Evolutionary conservation across 2,888 invertebrate genomes (phyloP).

Genomic region (Blera fallax): DNA sequence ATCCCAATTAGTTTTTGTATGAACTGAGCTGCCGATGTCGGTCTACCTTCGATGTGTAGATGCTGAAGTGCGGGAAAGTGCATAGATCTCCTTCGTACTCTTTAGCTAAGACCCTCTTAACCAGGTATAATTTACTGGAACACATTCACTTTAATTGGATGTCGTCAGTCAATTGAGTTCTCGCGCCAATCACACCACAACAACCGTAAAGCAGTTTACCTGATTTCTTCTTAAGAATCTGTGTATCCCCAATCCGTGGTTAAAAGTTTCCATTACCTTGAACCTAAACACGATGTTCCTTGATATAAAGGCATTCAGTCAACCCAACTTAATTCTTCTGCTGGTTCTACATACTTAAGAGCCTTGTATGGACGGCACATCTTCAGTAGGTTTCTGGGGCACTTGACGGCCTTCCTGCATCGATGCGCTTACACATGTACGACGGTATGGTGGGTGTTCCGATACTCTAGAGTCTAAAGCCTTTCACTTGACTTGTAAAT

Average conservation of each 20-base stretch:
- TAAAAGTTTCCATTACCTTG: not conserved
- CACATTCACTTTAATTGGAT: too few species aligned
- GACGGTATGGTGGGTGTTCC: conserved; percentile 22
- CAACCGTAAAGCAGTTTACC: not conserved
- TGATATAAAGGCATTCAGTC: not conserved
- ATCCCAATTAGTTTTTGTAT: too few species aligned
- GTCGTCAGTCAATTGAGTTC: not conserved
- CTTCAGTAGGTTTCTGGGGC: conserved; percentile 42
- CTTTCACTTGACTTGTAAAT: conserved; percentile 38
- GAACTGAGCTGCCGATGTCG: too few species aligned
- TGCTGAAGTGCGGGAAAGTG: too few species aligned
- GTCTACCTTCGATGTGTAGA: too few species aligned
- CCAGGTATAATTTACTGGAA: too few species aligned
- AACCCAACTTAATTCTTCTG: not conserved
- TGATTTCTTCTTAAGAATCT: not conserved
- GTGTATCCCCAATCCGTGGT: not conserved
- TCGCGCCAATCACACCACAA: conserved; percentile 15
- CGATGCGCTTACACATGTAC: conserved; percentile 11
- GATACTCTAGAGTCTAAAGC: not conserved
- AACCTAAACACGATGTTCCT: not conserved
- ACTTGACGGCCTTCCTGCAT: conserved; percentile 45
- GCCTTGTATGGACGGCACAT: conserved; percentile 8
- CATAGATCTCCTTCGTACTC: too few species aligned
- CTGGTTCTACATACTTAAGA: not conserved
- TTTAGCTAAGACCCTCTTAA: too few species aligned